Conservation (phyloP, 2,797 vertebrate species). For the Pampus argenteus region DNA sequence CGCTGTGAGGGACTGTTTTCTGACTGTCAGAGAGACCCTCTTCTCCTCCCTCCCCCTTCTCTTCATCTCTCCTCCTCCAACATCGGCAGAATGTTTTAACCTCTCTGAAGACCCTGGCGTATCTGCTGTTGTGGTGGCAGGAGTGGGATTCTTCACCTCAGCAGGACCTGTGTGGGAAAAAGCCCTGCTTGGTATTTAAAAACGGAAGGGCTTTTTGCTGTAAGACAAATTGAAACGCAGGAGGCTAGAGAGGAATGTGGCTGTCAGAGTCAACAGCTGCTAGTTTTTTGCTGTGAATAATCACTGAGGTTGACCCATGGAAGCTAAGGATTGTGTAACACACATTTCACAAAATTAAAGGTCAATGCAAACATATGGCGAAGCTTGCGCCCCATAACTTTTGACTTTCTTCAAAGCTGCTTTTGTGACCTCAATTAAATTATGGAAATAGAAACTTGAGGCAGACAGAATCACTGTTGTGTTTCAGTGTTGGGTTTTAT, state of each 20-base stretch:
- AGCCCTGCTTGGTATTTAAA: constrained; percentile 83
- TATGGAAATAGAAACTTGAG: constrained; percentile 86
- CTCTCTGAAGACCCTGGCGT: constrained; percentile 76
- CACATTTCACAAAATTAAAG: constrained; percentile 81
- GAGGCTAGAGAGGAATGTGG: constrained; percentile 81
- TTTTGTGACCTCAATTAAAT: constrained; percentile 85
- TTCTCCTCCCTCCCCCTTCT: constrained; percentile 60
- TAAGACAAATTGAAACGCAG: constrained; percentile 84
- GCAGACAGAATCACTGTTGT: constrained; percentile 78
- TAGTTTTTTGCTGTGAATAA: constrained; percentile 82
- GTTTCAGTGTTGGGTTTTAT: constrained; percentile 78
- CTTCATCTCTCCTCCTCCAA: constrained; percentile 79
- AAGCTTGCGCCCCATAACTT: constrained; percentile 75
- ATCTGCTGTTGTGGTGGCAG: constrained; percentile 82
- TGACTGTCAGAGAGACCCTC: constrained; percentile 79
- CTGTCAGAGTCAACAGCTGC: constrained; percentile 82
- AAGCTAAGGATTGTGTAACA: constrained; percentile 80
- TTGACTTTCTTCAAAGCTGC: constrained; percentile 81
- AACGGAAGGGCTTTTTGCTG: constrained; percentile 82
- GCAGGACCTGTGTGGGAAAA: constrained; percentile 83
- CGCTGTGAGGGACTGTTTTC: constrained; percentile 83
- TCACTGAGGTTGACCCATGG: constrained; percentile 80
- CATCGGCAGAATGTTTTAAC: constrained; percentile 84
- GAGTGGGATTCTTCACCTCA: constrained; percentile 82
- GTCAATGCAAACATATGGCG: constrained; percentile 82